These are phyloP conservation scores for Ganaspis brasiliensis DNA, from an alignment of 2,888 invertebrate genomes.

Conservation along the genomic window DNA sequence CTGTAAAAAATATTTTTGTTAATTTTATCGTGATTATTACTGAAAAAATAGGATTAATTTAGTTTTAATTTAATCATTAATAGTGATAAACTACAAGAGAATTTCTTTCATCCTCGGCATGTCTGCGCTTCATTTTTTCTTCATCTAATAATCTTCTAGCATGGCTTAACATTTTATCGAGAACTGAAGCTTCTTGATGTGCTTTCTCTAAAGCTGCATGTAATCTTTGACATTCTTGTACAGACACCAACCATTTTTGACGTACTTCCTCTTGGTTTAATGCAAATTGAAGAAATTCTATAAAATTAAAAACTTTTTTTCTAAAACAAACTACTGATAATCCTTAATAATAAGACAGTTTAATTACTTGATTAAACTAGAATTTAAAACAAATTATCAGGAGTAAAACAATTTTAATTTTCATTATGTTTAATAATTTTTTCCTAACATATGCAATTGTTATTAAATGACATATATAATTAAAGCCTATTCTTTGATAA, in stretches of 20 bases:
- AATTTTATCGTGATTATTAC: too few species aligned
- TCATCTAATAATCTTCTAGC: slow-evolving; percentile 90
- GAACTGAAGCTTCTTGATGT: slow-evolving; percentile 87
- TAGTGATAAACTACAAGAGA: slow-evolving; percentile 83
- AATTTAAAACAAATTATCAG: too few species aligned
- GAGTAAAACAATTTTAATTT: too few species aligned
- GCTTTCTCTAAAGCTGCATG: slow-evolving; percentile 87
- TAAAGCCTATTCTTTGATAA: too few species aligned
- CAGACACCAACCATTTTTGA: slow-evolving; percentile 86
- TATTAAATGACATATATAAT: too few species aligned
- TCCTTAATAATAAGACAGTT: background rate
- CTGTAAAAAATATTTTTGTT: slow-evolving; percentile 77
- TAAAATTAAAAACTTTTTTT: slow-evolving; percentile 47
- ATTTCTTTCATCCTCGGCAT: slow-evolving; percentile 88
- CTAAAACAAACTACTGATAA: background rate
- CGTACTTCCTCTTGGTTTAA: slow-evolving; percentile 88
- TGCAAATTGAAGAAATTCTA: slow-evolving; percentile 89
- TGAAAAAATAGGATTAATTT: too few species aligned
- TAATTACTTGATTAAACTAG: too few species aligned
- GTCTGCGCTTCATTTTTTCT: slow-evolving; percentile 87
- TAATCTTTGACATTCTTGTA: slow-evolving; percentile 88
- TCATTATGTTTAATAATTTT: too few species aligned
- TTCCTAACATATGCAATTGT: too few species aligned
- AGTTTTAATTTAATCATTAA: background rate
- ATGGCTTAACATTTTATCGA: slow-evolving; percentile 91